These are phyloP conservation scores for Lucifuga dentata DNA, from an alignment of 2,113 vertebrate species.

Conservation along the genomic window DNA sequence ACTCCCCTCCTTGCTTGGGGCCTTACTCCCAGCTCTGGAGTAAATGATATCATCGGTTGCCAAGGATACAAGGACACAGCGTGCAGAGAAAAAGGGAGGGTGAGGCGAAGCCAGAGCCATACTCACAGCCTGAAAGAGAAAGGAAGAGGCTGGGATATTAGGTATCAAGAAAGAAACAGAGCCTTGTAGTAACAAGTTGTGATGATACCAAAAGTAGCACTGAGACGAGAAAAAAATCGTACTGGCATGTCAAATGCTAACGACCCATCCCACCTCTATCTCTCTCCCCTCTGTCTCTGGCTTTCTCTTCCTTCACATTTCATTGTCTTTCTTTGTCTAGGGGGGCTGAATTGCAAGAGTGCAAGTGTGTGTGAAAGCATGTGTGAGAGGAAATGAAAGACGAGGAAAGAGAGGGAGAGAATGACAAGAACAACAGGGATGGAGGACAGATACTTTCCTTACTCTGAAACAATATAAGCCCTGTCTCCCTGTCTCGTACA, in stretches of 20 bases:
- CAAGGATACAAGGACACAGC: constrained; percentile 81
- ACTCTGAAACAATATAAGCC: constrained; percentile 54
- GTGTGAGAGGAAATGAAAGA: constrained; percentile 31
- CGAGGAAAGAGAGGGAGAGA: constrained; percentile 17
- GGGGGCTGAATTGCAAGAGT: constrained; percentile 50
- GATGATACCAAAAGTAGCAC: constrained; percentile 39
- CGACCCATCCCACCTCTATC: constrained; percentile 38
- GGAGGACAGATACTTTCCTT: constrained; percentile 29
- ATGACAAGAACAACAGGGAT: constrained; percentile 32
- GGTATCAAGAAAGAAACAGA: constrained; percentile 54
- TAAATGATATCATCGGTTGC: constrained; percentile 83
- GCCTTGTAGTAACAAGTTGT: constrained; percentile 54
- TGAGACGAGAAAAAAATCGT: constrained; percentile 30
- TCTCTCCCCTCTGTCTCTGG: constrained; percentile 3
- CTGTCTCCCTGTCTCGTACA: constrained; percentile 50
- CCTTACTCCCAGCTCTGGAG: constrained; percentile 74
- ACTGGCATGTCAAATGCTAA: constrained; percentile 51
- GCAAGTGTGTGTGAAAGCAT: constrained; percentile 51
- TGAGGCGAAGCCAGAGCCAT: constrained; percentile 64
- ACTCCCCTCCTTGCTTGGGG: constrained; percentile 65
- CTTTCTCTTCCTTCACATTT: constrained; percentile 41
- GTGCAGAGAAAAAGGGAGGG: constrained; percentile 69
- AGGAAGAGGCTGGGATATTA: constrained; percentile 55
- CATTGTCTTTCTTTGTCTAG: constrained; percentile 70
- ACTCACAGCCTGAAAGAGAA: constrained; percentile 57